These are phyloP conservation scores for Carassius auratus DNA, from an alignment of 2,113 vertebrate genomes.

Conservation along the genomic window DNA sequence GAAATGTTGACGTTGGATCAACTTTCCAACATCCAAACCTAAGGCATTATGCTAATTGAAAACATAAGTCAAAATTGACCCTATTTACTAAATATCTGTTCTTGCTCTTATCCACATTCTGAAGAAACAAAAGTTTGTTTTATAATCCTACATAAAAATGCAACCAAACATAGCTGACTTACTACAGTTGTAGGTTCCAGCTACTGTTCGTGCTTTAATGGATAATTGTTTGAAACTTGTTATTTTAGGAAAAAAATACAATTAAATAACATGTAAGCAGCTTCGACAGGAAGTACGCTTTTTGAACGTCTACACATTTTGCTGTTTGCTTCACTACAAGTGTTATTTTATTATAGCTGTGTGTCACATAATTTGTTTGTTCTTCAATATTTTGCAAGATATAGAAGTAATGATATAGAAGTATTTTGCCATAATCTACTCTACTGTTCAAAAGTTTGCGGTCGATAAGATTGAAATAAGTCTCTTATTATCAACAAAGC, in stretches of 20 bases:
- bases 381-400: not conserved
- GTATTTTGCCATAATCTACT: not conserved
- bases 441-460: not conserved
- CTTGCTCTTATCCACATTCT: not conserved
- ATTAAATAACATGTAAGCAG: not conserved
- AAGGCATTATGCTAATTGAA: not conserved
- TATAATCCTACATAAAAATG: too few species aligned
- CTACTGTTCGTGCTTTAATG: not conserved
- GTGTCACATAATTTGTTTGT: not conserved
- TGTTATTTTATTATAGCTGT: constrained; percentile 2
- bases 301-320: not conserved
- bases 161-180: not conserved
- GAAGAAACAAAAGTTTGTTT: not conserved
- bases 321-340: not conserved
- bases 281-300: not conserved
- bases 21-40: not conserved
- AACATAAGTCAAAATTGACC: not conserved
- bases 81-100: not conserved
- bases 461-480: not conserved
- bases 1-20: not conserved
- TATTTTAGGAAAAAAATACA: not conserved
- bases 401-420: not conserved
- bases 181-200: not conserved
- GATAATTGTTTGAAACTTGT: not conserved
- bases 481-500: not conserved